Conservation (phyloP, 1,140 invertebrate species). For the Varroa destructor region DNA sequence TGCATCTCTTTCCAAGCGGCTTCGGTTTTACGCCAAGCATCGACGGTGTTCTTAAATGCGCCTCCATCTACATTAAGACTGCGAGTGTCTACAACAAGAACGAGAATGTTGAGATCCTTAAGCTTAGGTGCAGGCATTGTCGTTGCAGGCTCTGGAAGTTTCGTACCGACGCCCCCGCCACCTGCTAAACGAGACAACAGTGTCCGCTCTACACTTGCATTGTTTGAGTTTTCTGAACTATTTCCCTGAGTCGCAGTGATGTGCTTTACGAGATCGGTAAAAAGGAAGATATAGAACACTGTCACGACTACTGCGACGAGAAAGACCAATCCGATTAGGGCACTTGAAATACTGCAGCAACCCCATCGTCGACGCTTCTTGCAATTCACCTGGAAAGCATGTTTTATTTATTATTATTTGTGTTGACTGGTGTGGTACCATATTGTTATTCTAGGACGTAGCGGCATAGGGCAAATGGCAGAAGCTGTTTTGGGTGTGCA, state of each 20-base stretch:
- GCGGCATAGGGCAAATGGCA: too few relatives aligned
- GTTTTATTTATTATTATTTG: neutral
- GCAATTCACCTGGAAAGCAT: neutral
- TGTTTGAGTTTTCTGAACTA: too few relatives aligned
- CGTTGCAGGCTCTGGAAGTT: neutral
- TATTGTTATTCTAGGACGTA: too few relatives aligned
- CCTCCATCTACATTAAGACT: neutral
- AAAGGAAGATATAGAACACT: neutral
- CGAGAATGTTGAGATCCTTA: constrained; percentile 10
- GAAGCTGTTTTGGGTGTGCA: too few relatives aligned
- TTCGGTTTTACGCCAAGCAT: constrained; percentile 23
- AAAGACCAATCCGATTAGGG: constrained; percentile 4
- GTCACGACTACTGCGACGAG: constrained; percentile 5
- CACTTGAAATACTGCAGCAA: constrained; percentile 12
- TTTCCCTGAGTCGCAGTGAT: neutral
- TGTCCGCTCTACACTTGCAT: neutral
- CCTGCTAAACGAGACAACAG: too few relatives aligned
- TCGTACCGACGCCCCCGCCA: neutral
- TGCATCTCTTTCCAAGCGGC: neutral
- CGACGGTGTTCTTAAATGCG: neutral
- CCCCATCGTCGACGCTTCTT: constrained; percentile 25
- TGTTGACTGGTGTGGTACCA: too few relatives aligned
- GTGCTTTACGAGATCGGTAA: constrained; percentile 14
- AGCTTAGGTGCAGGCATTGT: constrained; percentile 6
- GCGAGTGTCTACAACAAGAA: constrained; percentile 5